A percentile compares a stretch with the other conserved stretches of the same genome.
phyloP scores from a whole-genome alignment of 2,797 vertebrate genomes.

The Vespertilio murinus region DNA sequence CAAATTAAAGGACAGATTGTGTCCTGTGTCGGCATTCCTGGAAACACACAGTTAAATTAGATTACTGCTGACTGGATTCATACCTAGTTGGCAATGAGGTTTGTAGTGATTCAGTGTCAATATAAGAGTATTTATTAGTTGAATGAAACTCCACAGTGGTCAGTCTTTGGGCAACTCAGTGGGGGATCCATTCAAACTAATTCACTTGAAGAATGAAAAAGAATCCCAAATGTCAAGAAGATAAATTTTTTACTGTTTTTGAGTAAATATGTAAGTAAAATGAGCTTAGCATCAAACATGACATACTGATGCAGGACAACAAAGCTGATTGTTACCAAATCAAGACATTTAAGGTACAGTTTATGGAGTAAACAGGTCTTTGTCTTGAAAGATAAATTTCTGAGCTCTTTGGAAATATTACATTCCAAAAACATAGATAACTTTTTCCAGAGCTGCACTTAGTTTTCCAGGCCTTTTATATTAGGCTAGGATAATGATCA shows the following conservation, averaged over 20 bases:
- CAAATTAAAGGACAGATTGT: constrained; percentile 12
- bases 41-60: constrained; percentile 18
- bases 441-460: background rate
- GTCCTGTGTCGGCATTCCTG: background rate
- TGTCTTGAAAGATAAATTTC: background rate
- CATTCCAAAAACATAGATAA: background rate
- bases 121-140: constrained; percentile 28
- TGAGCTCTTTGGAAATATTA: background rate
- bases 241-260: constrained; percentile 29
- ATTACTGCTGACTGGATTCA: background rate
- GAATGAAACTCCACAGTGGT: background rate
- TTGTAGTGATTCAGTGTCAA: constrained; percentile 39
- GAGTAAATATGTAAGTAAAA: background rate
- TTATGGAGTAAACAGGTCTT: background rate
- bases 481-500: background rate
- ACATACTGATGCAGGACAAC: background rate
- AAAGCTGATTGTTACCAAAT: background rate
- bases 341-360: background rate
- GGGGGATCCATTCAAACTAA: background rate
- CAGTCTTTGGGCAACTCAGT: constrained; percentile 4
- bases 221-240: background rate
- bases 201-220: background rate
- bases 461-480: constrained; percentile 16
- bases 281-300: background rate
- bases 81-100: constrained; percentile 15